Conservation (phyloP, 1,140 invertebrate species). For the Acromyrmex heyeri region DNA sequence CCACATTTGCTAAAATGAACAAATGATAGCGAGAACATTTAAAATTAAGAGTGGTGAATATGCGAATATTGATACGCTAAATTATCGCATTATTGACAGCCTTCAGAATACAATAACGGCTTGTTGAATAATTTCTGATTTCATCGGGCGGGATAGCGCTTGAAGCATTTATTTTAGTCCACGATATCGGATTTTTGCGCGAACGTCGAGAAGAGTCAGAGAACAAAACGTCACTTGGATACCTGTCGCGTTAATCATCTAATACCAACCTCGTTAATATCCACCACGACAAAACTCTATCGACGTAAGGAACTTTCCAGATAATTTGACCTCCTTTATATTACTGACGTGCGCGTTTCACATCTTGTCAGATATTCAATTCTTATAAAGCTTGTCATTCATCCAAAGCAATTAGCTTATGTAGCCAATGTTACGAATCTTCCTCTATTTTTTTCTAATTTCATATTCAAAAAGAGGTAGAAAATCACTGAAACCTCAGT, state of each 20-base stretch:
- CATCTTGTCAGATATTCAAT: not conserved
- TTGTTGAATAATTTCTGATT: conserved; percentile 52
- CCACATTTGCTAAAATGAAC: not conserved
- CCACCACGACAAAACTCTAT: conserved; percentile 14
- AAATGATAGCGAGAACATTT: not conserved
- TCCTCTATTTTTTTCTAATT: not conserved
- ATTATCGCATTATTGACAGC: conserved; percentile 58
- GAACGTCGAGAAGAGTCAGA: conserved; percentile 8
- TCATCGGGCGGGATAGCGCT: conserved; percentile 18
- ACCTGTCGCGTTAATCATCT: conserved; percentile 49
- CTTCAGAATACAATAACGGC: conserved; percentile 49
- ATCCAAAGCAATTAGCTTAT: conserved; percentile 1
- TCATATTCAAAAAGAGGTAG: conserved; percentile 1
- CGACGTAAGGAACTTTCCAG: not conserved
- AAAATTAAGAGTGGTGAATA: conserved; percentile 41
- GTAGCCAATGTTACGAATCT: not conserved
- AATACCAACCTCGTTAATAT: conserved; percentile 37
- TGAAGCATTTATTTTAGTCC: conserved; percentile 42
- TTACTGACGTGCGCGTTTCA: not conserved
- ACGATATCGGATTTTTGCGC: conserved; percentile 55
- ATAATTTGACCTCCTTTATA: conserved; percentile 8
- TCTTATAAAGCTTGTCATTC: not conserved
- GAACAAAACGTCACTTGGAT: conserved; percentile 30
- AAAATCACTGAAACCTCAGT: conserved; percentile 1
- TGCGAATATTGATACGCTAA: conserved; percentile 8